Conservation (phyloP, 2,888 invertebrate genomes). For the Caenorhabditis uteleia region DNA sequence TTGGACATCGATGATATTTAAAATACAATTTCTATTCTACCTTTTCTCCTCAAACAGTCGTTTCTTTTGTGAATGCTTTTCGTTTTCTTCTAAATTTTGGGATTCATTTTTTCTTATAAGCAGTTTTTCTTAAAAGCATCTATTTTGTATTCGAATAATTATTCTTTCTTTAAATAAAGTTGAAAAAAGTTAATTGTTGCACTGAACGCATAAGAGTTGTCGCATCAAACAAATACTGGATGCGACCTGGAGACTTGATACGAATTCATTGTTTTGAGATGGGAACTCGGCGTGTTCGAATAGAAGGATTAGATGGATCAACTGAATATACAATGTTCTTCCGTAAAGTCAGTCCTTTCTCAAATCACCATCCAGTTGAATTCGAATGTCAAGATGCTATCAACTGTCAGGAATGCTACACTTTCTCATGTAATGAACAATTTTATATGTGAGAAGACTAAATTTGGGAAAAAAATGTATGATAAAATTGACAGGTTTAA, state of each 20-base stretch:
- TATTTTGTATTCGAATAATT: not conserved
- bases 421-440: conserved; percentile 32
- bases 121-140: too few species aligned
- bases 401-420: not conserved
- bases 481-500: conserved; percentile 19
- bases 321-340: conserved; percentile 34
- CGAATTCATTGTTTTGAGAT: too few species aligned
- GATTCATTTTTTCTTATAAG: too few species aligned
- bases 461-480: not conserved
- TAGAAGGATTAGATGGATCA: conserved; percentile 5
- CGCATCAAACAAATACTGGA: too few species aligned
- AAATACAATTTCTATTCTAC: conserved; percentile 8
- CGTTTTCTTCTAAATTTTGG: not conserved
- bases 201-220: too few species aligned
- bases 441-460: conserved; percentile 27
- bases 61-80: not conserved
- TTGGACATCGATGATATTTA: conserved; percentile 66
- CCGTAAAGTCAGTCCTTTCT: conserved; percentile 35
- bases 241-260: too few species aligned
- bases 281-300: conserved; percentile 28
- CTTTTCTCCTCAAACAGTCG: not conserved
- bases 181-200: too few species aligned
- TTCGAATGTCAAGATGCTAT: conserved; percentile 12
- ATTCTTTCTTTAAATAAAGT: not conserved
- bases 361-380: conserved; percentile 34